phyloP scores from a whole-genome alignment of 2,888 invertebrate genomes.

The Cancer borealis region DNA sequence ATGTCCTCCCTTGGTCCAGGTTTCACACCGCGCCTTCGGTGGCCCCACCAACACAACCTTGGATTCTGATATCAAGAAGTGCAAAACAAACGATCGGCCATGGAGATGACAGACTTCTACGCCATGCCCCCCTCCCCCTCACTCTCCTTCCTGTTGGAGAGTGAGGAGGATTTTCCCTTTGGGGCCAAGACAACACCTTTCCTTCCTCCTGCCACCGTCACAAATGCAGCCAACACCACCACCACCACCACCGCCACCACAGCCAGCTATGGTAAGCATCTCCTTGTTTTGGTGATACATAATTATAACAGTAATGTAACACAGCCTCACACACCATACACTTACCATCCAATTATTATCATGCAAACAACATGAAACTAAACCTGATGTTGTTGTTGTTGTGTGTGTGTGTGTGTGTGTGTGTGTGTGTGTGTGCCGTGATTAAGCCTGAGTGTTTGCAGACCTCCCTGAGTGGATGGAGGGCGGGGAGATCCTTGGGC shows the following conservation, averaged over 20 bases:
- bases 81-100: constrained; percentile 12
- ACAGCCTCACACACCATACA: no score
- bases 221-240: not conserved
- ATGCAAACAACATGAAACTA: no score
- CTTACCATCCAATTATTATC: no score
- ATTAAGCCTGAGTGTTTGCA: constrained; percentile 33
- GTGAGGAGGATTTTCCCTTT: constrained; percentile 76
- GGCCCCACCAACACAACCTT: constrained; percentile 61
- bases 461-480: constrained; percentile 73
- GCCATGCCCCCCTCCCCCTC: not conserved
- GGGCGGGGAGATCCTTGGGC: constrained; percentile 57
- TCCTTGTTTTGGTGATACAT: not conserved
- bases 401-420: not conserved
- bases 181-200: constrained; percentile 77
- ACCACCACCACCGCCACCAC: not conserved
- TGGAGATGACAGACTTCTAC: not conserved
- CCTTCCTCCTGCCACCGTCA: constrained; percentile 69
- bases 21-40: constrained; percentile 56
- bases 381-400: not conserved
- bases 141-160: constrained; percentile 49
- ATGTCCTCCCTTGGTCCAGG: constrained; percentile 7
- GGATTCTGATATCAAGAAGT: constrained; percentile 17
- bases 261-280: constrained; percentile 46
- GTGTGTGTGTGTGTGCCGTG: not conserved
- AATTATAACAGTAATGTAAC: not conserved